Conservation (phyloP, 1,140 invertebrate genomes). For the Cataglyphis hispanica region DNA sequence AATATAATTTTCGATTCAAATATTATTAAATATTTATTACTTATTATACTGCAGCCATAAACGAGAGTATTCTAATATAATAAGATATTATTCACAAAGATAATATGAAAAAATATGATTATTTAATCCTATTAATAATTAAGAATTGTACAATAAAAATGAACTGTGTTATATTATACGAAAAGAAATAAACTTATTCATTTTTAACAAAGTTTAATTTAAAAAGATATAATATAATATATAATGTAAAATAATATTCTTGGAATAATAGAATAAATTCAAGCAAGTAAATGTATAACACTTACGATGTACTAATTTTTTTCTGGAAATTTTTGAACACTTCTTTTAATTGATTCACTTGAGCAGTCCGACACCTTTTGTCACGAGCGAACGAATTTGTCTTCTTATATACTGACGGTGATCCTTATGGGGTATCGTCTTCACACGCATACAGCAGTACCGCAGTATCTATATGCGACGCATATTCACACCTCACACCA, state of each 20-base stretch:
- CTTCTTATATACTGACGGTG: conserved; percentile 52
- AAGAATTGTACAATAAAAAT: no score
- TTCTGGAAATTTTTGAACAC: not conserved
- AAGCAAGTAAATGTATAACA: not conserved
- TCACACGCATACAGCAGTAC: conserved; percentile 5
- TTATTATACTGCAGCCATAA: no score
- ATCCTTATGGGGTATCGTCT: not conserved
- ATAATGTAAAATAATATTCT: not conserved
- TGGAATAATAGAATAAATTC: not conserved
- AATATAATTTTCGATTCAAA: not conserved
- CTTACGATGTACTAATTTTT: conserved; percentile 11
- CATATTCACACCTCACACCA: not conserved
- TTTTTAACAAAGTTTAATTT: not conserved
- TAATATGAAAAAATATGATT: no score
- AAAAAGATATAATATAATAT: not conserved
- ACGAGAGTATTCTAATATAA: no score
- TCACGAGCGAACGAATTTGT: not conserved
- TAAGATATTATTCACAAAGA: no score
- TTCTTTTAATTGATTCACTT: conserved; percentile 1
- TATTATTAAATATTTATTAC: not conserved
- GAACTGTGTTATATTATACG: no score
- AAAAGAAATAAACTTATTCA: no score
- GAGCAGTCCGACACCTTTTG: conserved; percentile 36
- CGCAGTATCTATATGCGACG: conserved; percentile 8
- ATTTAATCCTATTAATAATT: no score